phyloP scores from a whole-genome alignment of 2,888 invertebrate genomes.

The Sclerodermus sp. region DNA sequence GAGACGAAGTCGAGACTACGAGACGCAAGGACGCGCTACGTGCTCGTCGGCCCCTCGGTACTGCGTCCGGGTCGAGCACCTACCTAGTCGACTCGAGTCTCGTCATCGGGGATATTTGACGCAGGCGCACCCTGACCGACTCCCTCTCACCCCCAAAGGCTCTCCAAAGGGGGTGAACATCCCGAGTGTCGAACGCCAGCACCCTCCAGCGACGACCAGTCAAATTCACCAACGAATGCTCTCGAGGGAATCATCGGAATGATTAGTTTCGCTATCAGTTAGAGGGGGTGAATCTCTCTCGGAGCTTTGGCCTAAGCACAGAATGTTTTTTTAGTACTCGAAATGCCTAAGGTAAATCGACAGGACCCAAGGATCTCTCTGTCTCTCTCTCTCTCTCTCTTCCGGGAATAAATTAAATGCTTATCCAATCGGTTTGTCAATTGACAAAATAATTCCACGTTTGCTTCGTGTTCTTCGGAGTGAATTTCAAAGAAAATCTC shows the following conservation, averaged over 20 bases:
- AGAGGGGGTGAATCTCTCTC: too few species aligned
- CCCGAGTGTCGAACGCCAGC: constrained; percentile 17
- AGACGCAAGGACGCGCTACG: constrained; percentile 16
- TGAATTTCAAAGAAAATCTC: too few species aligned
- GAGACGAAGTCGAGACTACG: constrained; percentile 14
- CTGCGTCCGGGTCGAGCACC: constrained; percentile 54
- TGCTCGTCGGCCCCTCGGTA: constrained; percentile 30
- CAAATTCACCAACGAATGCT: background rate
- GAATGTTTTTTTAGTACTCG: too few species aligned
- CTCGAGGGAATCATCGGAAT: background rate
- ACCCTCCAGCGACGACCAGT: constrained; percentile 14
- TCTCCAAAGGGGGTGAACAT: constrained; percentile 13
- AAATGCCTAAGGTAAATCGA: too few species aligned
- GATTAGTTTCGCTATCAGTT: background rate
- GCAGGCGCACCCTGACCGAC: constrained; percentile 45
- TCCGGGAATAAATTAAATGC: too few species aligned
- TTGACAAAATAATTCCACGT: too few species aligned
- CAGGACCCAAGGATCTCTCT: too few species aligned
- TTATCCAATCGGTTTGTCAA: too few species aligned
- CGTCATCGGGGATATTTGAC: constrained; percentile 53
- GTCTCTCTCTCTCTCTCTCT: too few species aligned
- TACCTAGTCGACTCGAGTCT: constrained; percentile 36
- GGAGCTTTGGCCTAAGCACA: too few species aligned
- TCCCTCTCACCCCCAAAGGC: constrained; percentile 28
- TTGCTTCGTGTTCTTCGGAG: too few species aligned